Percentiles rank a stretch among this genome's conserved stretches.
phyloP scores from a whole-genome alignment of 2,113 vertebrate species.

The Cyprinus carpio region DNA sequence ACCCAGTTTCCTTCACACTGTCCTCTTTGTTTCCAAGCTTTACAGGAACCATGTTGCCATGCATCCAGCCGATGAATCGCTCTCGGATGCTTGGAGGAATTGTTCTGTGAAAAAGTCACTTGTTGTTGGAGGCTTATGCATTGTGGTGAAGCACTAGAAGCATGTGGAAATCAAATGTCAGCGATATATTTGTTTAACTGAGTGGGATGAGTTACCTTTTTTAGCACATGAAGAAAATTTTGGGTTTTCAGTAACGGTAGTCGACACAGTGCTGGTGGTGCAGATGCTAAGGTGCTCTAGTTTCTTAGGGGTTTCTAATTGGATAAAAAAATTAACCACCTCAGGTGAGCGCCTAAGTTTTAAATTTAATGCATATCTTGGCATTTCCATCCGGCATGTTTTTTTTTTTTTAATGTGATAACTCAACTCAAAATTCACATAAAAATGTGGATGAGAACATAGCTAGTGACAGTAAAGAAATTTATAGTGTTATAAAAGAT shows the following conservation, averaged over 20 bases:
- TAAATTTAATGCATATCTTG: too few relatives aligned
- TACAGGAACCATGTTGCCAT: slow-evolving; percentile 15
- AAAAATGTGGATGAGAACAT: too few relatives aligned
- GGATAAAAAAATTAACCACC: too few relatives aligned
- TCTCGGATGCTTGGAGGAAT: background rate
- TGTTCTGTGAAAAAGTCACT: slow-evolving; percentile 5
- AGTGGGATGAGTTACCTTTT: background rate
- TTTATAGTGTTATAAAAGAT: background rate
- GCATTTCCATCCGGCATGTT: too few relatives aligned
- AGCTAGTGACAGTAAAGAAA: too few relatives aligned
- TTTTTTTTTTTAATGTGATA: too few relatives aligned
- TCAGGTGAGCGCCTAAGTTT: too few relatives aligned
- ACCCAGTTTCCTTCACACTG: slow-evolving; percentile 59
- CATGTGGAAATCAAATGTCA: slow-evolving; percentile 31
- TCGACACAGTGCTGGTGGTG: background rate
- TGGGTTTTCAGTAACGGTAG: too few relatives aligned
- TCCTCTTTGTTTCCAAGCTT: slow-evolving; percentile 42
- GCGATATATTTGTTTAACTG: background rate
- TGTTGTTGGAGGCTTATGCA: slow-evolving; percentile 17
- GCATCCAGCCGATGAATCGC: slow-evolving; percentile 15
- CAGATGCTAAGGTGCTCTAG: too few relatives aligned
- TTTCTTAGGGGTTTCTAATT: too few relatives aligned
- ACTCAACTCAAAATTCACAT: too few relatives aligned
- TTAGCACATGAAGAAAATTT: background rate
- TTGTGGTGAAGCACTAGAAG: background rate